These are phyloP conservation scores for Melinopterus prodromus DNA, from an alignment of 2,888 invertebrate species.

Conservation along the genomic window DNA sequence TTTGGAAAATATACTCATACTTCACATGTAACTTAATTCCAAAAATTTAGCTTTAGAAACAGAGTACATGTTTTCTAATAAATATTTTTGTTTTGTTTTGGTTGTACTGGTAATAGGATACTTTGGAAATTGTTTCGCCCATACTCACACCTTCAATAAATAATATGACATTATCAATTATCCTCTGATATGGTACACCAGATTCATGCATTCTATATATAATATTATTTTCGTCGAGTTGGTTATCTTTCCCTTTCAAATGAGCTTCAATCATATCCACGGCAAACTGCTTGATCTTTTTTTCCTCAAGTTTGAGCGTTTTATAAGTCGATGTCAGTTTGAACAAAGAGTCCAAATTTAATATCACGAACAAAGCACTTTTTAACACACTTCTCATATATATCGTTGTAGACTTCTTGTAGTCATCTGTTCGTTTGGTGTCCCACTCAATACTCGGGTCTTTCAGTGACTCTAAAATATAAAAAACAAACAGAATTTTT, in stretches of 20 bases:
- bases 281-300: neutral
- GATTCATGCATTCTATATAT: slow-evolving; percentile 5
- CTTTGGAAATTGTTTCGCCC: neutral
- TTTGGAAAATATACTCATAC: no score
- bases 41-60: no score
- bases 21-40: no score
- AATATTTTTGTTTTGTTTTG: no score
- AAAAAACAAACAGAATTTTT: neutral
- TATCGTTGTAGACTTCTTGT: neutral
- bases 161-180: neutral
- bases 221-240: neutral
- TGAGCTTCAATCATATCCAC: neutral
- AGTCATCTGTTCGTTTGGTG: neutral
- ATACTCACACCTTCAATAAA: neutral
- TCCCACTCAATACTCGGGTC: neutral
- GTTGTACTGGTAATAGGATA: no score
- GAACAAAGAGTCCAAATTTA: neutral
- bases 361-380: neutral
- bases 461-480: neutral
- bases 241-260: neutral
- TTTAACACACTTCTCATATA: neutral
- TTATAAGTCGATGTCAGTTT: neutral
- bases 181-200: neutral
- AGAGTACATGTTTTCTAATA: no score
- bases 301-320: neutral